Conservation (phyloP, 2,888 invertebrate genomes). For the Macrostomum cliftonense region DNA sequence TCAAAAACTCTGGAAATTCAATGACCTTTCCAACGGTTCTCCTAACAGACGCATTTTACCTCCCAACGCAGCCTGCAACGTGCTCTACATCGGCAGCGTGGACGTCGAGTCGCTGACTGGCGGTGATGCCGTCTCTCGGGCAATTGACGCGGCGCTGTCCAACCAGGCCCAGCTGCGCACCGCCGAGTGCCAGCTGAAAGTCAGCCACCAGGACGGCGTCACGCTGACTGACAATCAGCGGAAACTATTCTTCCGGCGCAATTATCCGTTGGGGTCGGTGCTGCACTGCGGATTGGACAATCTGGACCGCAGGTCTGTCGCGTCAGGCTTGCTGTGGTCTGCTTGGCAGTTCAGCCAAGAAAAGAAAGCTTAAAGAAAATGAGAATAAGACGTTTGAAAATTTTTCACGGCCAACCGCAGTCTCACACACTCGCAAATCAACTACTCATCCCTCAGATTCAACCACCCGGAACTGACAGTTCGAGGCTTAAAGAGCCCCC, state of each 20-base stretch:
- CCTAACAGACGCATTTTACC: no score
- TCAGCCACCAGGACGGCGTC: conserved; percentile 78
- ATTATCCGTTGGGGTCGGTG: conserved; percentile 73
- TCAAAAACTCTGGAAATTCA: no score
- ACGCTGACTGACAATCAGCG: conserved; percentile 86
- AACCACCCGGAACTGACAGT: no score
- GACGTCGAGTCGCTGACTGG: conserved; percentile 91
- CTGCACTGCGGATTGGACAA: conserved; percentile 73
- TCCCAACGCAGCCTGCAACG: conserved; percentile 43
- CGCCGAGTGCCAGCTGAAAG: conserved; percentile 79
- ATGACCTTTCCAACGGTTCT: no score
- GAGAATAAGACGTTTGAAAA: no score
- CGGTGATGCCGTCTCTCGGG: conserved; percentile 60
- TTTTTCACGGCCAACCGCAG: no score
- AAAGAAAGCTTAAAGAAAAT: no score
- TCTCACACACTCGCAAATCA: no score
- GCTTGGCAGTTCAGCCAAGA: no score
- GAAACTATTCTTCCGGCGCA: conserved; percentile 69
- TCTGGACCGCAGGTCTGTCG: no score
- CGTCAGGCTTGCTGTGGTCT: no score
- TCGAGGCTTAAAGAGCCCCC: conserved; percentile 8
- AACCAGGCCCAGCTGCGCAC: conserved; percentile 42
- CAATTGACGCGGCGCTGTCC: conserved; percentile 29
- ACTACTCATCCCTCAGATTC: no score
- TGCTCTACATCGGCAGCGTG: conserved; percentile 66